Evolutionary conservation across 2,113 vertebrate genomes (phyloP).

Genomic region (Amphiprion percula): DNA sequence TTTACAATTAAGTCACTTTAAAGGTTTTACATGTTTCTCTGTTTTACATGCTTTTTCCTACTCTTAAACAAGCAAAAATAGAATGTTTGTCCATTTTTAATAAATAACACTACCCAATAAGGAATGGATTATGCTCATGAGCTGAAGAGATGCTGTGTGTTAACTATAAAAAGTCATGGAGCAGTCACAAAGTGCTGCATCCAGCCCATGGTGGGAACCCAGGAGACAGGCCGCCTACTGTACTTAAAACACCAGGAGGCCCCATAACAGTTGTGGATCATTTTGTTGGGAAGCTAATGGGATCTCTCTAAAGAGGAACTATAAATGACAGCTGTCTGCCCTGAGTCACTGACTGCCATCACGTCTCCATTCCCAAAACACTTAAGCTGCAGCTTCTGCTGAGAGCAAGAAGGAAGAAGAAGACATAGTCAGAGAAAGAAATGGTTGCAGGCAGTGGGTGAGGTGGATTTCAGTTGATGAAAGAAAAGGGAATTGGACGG

Average conservation of each 20-base stretch:
- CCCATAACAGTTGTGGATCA: conserved; percentile 52
- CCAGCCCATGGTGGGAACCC: conserved; percentile 9
- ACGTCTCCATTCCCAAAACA: conserved; percentile 67
- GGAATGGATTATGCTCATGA: not conserved
- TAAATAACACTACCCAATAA: not conserved
- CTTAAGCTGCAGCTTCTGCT: conserved; percentile 55
- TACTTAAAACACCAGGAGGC: conserved; percentile 53
- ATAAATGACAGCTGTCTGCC: conserved; percentile 80
- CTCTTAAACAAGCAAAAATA: no score
- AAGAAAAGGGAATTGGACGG: conserved; percentile 64
- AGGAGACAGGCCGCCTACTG: conserved; percentile 43
- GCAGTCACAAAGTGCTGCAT: conserved; percentile 19
- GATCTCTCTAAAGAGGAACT: conserved; percentile 68
- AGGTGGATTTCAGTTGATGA: conserved; percentile 71
- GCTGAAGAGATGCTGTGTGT: conserved; percentile 5
- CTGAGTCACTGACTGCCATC: conserved; percentile 69
- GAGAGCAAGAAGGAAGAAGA: conserved; percentile 43
- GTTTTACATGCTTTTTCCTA: not conserved
- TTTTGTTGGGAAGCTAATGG: conserved; percentile 72
- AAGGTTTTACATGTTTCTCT: not conserved
- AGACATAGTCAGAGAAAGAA: conserved; percentile 50
- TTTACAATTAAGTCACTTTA: not conserved
- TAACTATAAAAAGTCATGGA: conserved; percentile 3
- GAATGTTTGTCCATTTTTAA: not conserved
- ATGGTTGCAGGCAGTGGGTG: conserved; percentile 60